A percentile compares a stretch with the other conserved stretches of the same genome.
Conservation (phyloP, 92 coral and sea anemone species). For the Parazoanthus swiftii region DNA sequence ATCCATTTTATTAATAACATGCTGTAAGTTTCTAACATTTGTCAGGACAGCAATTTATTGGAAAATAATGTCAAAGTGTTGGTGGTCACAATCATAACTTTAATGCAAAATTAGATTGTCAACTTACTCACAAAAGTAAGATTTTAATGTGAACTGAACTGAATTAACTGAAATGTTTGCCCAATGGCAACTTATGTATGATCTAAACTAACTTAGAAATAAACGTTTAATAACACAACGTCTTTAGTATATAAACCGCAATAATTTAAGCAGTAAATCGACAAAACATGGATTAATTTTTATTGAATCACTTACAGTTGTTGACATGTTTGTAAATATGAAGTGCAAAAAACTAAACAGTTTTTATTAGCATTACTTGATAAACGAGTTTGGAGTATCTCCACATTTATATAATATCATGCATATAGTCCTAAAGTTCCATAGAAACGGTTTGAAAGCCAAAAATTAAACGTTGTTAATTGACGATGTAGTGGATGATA, state of each 20-base stretch:
- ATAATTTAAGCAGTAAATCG: neutral
- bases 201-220: neutral
- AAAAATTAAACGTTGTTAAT: too few relatives aligned
- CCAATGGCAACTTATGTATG: neutral
- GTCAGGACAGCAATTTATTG: neutral
- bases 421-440: too few relatives aligned
- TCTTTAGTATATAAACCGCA: neutral
- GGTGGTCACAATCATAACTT: neutral
- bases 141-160: neutral
- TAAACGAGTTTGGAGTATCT: neutral
- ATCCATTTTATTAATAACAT: neutral
- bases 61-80: neutral
- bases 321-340: slow-evolving; percentile 1
- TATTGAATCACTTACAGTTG: neutral
- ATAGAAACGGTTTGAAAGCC: too few relatives aligned
- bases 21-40: neutral
- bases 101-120: neutral
- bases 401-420: too few relatives aligned
- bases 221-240: neutral
- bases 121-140: neutral
- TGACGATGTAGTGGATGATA: too few relatives aligned
- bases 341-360: neutral
- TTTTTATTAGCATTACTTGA: neutral
- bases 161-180: neutral
- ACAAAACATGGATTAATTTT: neutral